These are phyloP conservation scores for Lithobates pipiens DNA, from an alignment of 2,797 vertebrate species.

Conservation along the genomic window DNA sequence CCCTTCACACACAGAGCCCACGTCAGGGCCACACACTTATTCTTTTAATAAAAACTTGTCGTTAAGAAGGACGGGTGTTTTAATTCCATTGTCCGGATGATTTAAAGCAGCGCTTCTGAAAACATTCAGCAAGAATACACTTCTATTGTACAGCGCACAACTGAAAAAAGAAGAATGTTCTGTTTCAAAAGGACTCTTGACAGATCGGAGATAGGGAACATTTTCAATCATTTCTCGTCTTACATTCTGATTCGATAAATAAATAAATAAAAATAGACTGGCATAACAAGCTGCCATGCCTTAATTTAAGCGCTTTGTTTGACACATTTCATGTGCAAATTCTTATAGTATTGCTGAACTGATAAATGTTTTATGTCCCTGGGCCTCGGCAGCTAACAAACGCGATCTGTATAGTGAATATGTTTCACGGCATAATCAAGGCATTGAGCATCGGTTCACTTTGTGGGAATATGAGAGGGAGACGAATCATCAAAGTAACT, in stretches of 20 bases:
- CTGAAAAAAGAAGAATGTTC: conserved; percentile 14
- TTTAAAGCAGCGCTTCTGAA: conserved; percentile 22
- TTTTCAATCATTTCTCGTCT: conserved; percentile 23
- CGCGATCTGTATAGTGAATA: conserved; percentile 54
- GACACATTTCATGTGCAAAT: conserved; percentile 63
- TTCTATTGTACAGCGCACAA: conserved; percentile 38
- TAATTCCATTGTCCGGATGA: conserved; percentile 7
- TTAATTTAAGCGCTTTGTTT: conserved; percentile 61
- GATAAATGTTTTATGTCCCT: conserved; percentile 60
- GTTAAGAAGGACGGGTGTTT: not conserved
- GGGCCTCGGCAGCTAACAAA: conserved; percentile 52
- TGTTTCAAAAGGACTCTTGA: conserved; percentile 52
- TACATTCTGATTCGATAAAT: conserved; percentile 51
- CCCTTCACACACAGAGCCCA: not conserved
- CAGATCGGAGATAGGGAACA: conserved; percentile 52
- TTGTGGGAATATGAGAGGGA: conserved; percentile 55
- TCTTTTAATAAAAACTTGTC: conserved; percentile 8
- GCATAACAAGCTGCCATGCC: conserved; percentile 56
- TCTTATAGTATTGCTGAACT: conserved; percentile 60
- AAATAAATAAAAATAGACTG: conserved; percentile 38
- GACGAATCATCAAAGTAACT: conserved; percentile 61
- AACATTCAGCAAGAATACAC: conserved; percentile 23
- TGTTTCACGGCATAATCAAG: conserved; percentile 59
- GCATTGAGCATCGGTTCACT: conserved; percentile 51
- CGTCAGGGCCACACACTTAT: conserved; percentile 31